Evolutionary conservation across 1,140 invertebrate species (phyloP), one percentile per base, ranked within the genome.

Genomic region (Batillaria attramentaria): DNA sequence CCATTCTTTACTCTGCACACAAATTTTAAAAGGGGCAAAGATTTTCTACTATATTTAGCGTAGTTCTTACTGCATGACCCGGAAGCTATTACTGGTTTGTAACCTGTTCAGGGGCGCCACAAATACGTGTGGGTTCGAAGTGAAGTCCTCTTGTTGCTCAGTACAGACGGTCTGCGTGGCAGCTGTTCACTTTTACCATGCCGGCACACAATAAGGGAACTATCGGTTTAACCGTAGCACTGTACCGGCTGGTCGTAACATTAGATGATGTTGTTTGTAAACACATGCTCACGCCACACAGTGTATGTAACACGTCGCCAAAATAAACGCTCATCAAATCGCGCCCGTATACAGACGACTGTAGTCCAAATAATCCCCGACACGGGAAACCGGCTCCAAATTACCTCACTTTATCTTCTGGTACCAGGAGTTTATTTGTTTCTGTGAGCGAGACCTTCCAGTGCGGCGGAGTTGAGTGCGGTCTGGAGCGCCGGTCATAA

Each of bases 331-430:
- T 28, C n/a, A 28, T n/a, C 5, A 28, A 6, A 60, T 4, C 6
- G 20, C 8, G 24, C 57, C 57, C 31, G 24, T 60, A 28, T 60
- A 60, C 24, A 60, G 4, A 20, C 57, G 24, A n/a, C 24, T 5
- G 4, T 60, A 6, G 57, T n/a, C 57, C 24, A 60, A 60, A 60
- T 60, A 60, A 60, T 60, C 31, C 57, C 31, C 24, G 8, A 60
- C 24, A 60, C 20, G 57, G 57, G 31, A n/a, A 60, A 28, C 6
- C 57, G 57, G 24, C 31, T n/a, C 57, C 31, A 60, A 60, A 60
- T 60, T 60, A 28, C 57, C 57, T 60, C 57, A 60, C 57, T 60
- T 60, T 60, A 60, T 60, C 57, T n/a, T 60, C 57, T 60, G 57
- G 57, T n/a, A 60, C 57, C n/a, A n/a, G 57, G 31, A 24, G 57